Evolutionary conservation across 2,797 vertebrate species (phyloP).

Genomic region (Gorsachius magnificus): DNA sequence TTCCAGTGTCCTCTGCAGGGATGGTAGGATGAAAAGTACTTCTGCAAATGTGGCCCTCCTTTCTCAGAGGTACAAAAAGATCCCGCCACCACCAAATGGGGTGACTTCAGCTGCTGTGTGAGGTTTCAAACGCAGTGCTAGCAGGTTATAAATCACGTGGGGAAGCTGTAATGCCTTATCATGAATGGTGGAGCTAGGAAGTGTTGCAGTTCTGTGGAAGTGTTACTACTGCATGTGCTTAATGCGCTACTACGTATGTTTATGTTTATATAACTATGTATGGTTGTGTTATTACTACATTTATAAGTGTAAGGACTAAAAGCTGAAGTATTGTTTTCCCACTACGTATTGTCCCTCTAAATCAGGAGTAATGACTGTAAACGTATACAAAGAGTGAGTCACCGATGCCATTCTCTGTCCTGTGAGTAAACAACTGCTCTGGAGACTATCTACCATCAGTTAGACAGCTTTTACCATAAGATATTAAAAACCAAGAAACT

Average conservation of each 20-base stretch:
- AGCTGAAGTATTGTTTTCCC: not conserved
- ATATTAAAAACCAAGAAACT: not conserved
- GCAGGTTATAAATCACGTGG: not conserved
- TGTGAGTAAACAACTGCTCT: not conserved
- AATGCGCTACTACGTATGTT: not conserved
- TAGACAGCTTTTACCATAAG: not conserved
- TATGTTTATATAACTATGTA: not conserved
- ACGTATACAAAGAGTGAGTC: not conserved
- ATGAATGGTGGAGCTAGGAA: not conserved
- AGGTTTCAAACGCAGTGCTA: not conserved
- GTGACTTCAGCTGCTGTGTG: not conserved
- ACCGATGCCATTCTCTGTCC: not conserved
- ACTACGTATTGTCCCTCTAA: not conserved
- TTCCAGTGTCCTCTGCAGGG: not conserved
- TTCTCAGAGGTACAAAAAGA: not conserved
- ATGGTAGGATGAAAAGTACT: not conserved
- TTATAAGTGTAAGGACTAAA: not conserved
- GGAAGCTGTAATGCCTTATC: not conserved
- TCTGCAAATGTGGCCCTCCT: not conserved
- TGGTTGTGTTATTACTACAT: not conserved
- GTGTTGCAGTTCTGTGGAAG: not conserved
- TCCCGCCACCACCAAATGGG: not conserved
- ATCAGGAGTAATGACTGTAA: not conserved
- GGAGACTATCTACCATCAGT: not conserved
- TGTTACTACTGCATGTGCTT: not conserved